These are phyloP conservation scores for Aptenodytes patagonicus DNA, from an alignment of 2,113 vertebrate genomes.

Conservation along the genomic window DNA sequence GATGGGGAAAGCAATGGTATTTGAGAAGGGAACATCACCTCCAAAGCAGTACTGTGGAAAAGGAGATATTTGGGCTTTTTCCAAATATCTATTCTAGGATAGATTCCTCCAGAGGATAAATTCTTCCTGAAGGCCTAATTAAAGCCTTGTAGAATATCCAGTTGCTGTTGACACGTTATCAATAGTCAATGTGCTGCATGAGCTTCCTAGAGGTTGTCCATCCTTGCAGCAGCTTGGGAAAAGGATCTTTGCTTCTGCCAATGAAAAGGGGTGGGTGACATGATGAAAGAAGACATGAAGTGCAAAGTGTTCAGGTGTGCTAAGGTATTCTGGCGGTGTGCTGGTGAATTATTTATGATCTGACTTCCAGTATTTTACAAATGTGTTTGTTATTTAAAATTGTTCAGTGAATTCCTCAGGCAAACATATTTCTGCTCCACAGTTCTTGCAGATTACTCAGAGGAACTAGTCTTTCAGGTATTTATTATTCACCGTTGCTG, in stretches of 20 bases:
- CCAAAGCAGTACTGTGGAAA: background rate
- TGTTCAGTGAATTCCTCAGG: background rate
- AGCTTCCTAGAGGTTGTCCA: background rate
- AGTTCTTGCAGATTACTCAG: background rate
- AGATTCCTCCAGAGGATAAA: background rate
- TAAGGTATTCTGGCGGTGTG: background rate
- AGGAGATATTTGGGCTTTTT: background rate
- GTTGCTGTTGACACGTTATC: background rate
- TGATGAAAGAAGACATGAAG: background rate
- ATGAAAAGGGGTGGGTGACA: background rate
- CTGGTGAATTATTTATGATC: background rate
- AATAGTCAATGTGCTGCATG: background rate
- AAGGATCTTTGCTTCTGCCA: background rate
- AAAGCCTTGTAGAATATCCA: background rate
- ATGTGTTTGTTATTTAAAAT: background rate
- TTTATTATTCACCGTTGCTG: background rate
- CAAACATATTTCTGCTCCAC: background rate
- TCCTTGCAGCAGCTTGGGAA: background rate
- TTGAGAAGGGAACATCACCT: background rate
- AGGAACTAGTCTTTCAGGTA: background rate
- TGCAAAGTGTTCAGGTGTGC: background rate
- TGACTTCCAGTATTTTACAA: background rate
- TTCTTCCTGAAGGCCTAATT: background rate
- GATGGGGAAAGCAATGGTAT: background rate
- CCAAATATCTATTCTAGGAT: background rate